Evolutionary conservation across 2,888 invertebrate genomes (phyloP).

Genomic region (Orthosia gracilis): DNA sequence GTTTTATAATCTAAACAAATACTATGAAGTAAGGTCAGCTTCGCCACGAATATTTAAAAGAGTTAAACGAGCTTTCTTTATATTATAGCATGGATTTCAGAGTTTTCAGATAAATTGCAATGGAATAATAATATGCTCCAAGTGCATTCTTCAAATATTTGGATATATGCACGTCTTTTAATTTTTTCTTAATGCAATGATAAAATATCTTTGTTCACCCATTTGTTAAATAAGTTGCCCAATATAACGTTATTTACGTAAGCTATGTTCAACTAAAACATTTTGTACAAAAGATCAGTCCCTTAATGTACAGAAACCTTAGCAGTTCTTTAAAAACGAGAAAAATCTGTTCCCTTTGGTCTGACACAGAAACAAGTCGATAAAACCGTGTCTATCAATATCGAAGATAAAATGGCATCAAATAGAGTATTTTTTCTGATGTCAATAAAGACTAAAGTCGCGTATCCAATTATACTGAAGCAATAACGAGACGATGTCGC

Average conservation of each 20-base stretch:
- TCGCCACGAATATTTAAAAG: slow-evolving; percentile 33
- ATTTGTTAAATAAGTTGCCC: not conserved
- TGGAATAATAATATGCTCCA: not conserved
- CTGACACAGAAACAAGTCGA: slow-evolving; percentile 23
- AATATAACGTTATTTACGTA: not conserved
- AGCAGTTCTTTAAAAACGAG: not conserved
- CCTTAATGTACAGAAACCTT: not conserved
- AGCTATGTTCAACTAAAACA: not conserved
- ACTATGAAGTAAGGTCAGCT: slow-evolving; percentile 6
- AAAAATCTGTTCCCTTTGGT: not conserved
- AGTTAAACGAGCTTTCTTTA: not conserved
- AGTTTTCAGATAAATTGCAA: not conserved
- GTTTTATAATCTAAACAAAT: slow-evolving; percentile 26
- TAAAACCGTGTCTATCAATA: slow-evolving; percentile 29
- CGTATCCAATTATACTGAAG: slow-evolving; percentile 64
- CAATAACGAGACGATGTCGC: slow-evolving; percentile 80
- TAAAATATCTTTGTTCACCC: not conserved
- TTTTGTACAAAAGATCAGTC: not conserved
- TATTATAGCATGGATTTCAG: not conserved
- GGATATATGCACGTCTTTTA: no score
- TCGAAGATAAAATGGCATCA: slow-evolving; percentile 39
- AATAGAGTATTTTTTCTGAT: slow-evolving; percentile 50
- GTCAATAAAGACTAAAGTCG: slow-evolving; percentile 72
- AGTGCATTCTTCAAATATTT: not conserved
- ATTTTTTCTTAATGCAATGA: no score